Conservation (phyloP, 53 echinoderm and acorn worm genomes). For the Stichopus horrens region DNA sequence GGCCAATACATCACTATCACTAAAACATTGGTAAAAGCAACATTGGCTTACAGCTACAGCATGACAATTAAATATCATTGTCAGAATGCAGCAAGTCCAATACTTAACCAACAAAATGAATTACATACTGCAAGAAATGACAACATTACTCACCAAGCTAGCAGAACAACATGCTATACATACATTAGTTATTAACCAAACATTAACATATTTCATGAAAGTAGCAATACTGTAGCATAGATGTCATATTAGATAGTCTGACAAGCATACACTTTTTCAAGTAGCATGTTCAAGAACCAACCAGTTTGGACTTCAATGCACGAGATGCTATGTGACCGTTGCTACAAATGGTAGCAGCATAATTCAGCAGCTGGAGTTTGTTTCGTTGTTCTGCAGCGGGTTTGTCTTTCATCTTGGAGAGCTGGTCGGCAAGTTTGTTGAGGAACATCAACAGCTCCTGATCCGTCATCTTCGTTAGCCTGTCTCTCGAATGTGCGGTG, state of each 20-base stretch:
- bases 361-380: conserved; percentile 86
- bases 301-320: conserved; percentile 79
- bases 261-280: background rate
- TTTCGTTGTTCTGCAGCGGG: conserved; percentile 76
- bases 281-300: conserved; percentile 27
- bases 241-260: background rate
- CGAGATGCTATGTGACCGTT: conserved; percentile 52
- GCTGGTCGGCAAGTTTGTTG: conserved; percentile 66
- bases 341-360: conserved; percentile 74
- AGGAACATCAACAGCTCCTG: conserved; percentile 54
- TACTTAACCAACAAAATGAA: too few species aligned
- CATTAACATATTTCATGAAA: too few species aligned
- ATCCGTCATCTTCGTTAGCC: conserved; percentile 63
- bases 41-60: too few species aligned
- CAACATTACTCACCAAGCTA: too few species aligned
- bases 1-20: too few species aligned
- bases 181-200: too few species aligned
- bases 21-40: too few species aligned
- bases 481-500: conserved; percentile 68
- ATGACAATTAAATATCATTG: too few species aligned
- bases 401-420: conserved; percentile 82
- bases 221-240: too few species aligned
- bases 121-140: too few species aligned
- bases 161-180: too few species aligned
- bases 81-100: too few species aligned